Base-by-base conservation (phyloP, 1,140 invertebrate genomes). In the Drosophila arizonae region DNA sequence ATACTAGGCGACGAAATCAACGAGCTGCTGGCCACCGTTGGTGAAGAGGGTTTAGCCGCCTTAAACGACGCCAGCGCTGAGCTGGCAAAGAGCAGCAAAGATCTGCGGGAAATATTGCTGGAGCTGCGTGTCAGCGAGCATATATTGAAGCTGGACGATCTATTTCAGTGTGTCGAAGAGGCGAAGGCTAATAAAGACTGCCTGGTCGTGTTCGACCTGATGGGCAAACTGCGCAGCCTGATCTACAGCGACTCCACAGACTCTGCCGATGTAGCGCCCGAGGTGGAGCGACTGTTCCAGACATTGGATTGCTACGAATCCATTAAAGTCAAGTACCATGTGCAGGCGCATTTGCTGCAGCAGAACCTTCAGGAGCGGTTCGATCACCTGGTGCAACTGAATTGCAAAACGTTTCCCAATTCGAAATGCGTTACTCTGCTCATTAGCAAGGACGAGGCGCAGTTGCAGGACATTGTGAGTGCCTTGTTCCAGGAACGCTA, bases 401-500 rank as follows among this genome's bases (percentile, higher is more conserved):
- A 72, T 9, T 90, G 89, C 57, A 92, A 91, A 61, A 70, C 72
- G 4, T 92, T 90, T 52, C 87, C 90, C 5, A 82, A 78, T 15
- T 81, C 91, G 9, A 90, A 86, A 39, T 90, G 77, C 11, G 81
- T 92, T 0, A 92, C 87, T 1, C 21, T 92, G 3, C 68, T 80
- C 41, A 72, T 92, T 0, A 90, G 88, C 36, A 89, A 79, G 6
- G 85, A 92, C 33, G 73, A 78, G 46, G n/a, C 46, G 6, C 77
- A 87, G 61, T 48, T 92, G 46, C 84, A 90, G 58, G 91, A 92
- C 15, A 84, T 85, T n/a, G 78, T 87, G 0, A 72, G 78, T 15
- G 87, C 91, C 2, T 52, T 92, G 6, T 90, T 92, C 41, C 88
- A 92, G 52, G 79, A 89, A 17, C 79, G 81, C 33, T 92, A 90